A percentile compares a stretch with the other conserved stretches of the same genome.
Evolutionary conservation across 1,140 invertebrate genomes (phyloP).

Genomic region (Bombus haemorrhoidalis): DNA sequence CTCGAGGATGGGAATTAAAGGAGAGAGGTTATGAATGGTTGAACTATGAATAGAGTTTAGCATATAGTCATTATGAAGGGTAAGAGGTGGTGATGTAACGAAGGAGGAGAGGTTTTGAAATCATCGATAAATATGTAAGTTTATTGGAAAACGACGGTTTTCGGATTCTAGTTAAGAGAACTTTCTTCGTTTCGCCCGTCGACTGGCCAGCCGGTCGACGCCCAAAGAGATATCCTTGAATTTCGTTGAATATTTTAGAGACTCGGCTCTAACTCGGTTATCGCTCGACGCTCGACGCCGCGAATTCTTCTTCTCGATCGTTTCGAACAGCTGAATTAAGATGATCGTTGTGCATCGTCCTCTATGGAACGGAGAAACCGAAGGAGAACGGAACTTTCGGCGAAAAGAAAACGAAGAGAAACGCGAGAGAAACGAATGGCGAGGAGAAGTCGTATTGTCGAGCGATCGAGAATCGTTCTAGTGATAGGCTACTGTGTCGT

Average conservation of each 20-base stretch:
- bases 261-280: conserved; percentile 54
- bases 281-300: conserved; percentile 5
- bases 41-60: conserved; percentile 82
- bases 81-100: neutral
- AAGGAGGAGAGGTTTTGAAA: conserved; percentile 59
- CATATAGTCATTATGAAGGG: conserved; percentile 72
- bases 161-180: conserved; percentile 58
- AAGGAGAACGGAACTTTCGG: neutral
- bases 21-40: conserved; percentile 80
- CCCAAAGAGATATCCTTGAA: conserved; percentile 63
- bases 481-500: conserved; percentile 63
- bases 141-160: conserved; percentile 61
- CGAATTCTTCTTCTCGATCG: neutral
- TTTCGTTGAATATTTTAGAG: conserved; percentile 53
- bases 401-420: neutral
- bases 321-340: no score
- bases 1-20: conserved; percentile 39
- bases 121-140: conserved; percentile 66
- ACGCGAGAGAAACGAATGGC: no score
- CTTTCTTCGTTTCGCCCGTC: conserved; percentile 58
- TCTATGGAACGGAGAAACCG: neutral
- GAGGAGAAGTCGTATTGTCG: conserved; percentile 39
- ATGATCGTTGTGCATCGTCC: no score
- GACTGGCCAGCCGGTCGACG: conserved; percentile 41
- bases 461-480: conserved; percentile 53